These are phyloP conservation scores for Zygogramma bicolorata DNA, from an alignment of 2,888 invertebrate species.

Conservation along the genomic window DNA sequence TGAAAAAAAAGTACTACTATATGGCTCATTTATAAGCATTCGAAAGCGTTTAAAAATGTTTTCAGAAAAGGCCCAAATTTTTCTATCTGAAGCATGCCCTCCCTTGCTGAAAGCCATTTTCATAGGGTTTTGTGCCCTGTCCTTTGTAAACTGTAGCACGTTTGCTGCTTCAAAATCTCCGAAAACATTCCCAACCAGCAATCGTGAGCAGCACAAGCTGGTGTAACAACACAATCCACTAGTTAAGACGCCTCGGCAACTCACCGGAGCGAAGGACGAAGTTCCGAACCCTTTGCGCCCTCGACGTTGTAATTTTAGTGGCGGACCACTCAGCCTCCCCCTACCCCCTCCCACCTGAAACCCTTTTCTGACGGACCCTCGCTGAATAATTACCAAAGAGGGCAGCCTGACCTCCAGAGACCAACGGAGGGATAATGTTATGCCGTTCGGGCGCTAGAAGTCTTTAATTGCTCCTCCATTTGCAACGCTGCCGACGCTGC, in stretches of 20 bases:
- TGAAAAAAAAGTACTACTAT: no score
- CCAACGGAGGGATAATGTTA: conserved; percentile 61
- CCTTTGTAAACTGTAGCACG: no score
- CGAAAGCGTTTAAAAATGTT: no score
- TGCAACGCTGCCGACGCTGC: conserved; percentile 23
- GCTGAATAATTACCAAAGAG: conserved; percentile 63
- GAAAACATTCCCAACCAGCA: not conserved
- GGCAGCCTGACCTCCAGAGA: conserved; percentile 64
- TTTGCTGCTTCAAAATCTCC: no score
- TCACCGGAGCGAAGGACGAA: conserved; percentile 45
- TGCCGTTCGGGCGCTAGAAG: conserved; percentile 23
- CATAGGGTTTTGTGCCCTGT: no score
- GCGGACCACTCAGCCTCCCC: conserved; percentile 42
- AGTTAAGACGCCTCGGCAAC: conserved; percentile 42
- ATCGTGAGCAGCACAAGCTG: conserved; percentile 25
- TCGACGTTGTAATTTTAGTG: conserved; percentile 56
- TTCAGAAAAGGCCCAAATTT: no score
- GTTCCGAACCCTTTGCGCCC: conserved; percentile 56
- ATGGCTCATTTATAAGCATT: no score
- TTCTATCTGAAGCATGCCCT: no score
- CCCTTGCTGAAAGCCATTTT: no score
- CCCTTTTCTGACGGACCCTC: conserved; percentile 56
- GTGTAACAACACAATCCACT: conserved; percentile 44
- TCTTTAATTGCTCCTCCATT: conserved; percentile 36
- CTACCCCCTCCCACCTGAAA: conserved; percentile 36